A percentile compares a stretch with the other conserved stretches of the same genome.
These are phyloP conservation scores for Sepioteuthis lessoniana DNA, from an alignment of 2,888 invertebrate genomes.

Conservation along the genomic window DNA sequence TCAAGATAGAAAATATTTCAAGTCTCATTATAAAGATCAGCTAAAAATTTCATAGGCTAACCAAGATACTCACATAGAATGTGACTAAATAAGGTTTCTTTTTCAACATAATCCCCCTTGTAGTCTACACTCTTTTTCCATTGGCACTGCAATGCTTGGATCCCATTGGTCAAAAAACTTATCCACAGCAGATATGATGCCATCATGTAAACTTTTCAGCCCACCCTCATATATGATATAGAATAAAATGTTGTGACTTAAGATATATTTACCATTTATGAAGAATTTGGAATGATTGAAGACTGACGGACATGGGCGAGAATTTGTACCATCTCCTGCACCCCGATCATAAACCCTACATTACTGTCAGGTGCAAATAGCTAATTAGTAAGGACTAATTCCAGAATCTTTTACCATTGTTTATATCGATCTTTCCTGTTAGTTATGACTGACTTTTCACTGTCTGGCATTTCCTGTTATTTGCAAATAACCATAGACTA, in stretches of 20 bases:
- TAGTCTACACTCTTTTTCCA: too few relatives aligned
- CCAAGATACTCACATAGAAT: too few relatives aligned
- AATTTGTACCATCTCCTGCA: background rate
- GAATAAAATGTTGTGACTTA: background rate
- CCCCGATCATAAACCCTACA: background rate
- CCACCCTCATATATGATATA: too few relatives aligned
- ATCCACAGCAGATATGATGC: too few relatives aligned
- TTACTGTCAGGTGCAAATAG: background rate
- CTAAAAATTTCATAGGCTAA: too few relatives aligned
- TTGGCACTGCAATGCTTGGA: too few relatives aligned
- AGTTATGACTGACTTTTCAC: background rate
- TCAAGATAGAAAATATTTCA: too few relatives aligned
- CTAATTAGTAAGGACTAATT: background rate
- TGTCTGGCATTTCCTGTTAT: background rate
- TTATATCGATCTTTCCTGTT: background rate
- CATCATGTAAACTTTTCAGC: too few relatives aligned
- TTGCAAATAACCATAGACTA: background rate
- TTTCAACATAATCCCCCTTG: too few relatives aligned
- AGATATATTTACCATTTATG: background rate
- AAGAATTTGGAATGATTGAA: background rate
- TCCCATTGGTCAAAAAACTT: too few relatives aligned
- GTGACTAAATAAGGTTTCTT: too few relatives aligned
- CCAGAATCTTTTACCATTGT: background rate
- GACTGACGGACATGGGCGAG: background rate
- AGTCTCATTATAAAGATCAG: too few relatives aligned